phyloP scores from a whole-genome alignment of 2,888 invertebrate species.

The Mystacides longicornis region DNA sequence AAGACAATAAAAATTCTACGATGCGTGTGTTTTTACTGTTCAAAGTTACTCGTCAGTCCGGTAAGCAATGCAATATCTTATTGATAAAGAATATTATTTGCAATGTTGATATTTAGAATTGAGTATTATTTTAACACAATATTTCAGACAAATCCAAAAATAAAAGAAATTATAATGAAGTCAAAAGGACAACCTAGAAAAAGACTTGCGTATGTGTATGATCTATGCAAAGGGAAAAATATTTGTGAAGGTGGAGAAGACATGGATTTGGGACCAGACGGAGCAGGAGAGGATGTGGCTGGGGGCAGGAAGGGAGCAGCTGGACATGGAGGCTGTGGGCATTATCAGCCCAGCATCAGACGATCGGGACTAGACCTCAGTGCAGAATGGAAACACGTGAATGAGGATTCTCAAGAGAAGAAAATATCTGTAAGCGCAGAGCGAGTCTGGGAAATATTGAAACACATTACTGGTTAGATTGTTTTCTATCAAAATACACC shows the following conservation, averaged over 20 bases:
- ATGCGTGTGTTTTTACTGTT: conserved; percentile 99
- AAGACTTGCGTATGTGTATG: conserved; percentile 91
- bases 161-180: conserved; percentile 91
- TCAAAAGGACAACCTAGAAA: conserved; percentile 95
- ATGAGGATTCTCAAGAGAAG: conserved; percentile 97
- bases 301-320: conserved; percentile 44
- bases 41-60: conserved; percentile 90
- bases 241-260: conserved; percentile 99
- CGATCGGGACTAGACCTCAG: conserved; percentile 85
- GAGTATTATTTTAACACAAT: not conserved
- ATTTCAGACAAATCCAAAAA: conserved; percentile 75
- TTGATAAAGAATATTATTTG: not conserved
- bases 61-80: too few relatives aligned
- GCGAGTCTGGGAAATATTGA: conserved; percentile 93
- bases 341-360: conserved; percentile 91
- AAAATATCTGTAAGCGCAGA: conserved; percentile 93
- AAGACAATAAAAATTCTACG: conserved; percentile 96
- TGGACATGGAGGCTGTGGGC: conserved; percentile 93
- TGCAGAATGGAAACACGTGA: conserved; percentile 98
- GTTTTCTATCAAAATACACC: too few relatives aligned
- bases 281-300: conserved; percentile 32
- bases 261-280: conserved; percentile 78
- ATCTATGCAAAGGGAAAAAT: conserved; percentile 95
- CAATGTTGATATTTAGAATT: not conserved
- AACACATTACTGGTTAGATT: conserved; percentile 72